phyloP scores from a whole-genome alignment of 92 coral and sea anemone genomes.

The Parazoanthus swiftii region DNA sequence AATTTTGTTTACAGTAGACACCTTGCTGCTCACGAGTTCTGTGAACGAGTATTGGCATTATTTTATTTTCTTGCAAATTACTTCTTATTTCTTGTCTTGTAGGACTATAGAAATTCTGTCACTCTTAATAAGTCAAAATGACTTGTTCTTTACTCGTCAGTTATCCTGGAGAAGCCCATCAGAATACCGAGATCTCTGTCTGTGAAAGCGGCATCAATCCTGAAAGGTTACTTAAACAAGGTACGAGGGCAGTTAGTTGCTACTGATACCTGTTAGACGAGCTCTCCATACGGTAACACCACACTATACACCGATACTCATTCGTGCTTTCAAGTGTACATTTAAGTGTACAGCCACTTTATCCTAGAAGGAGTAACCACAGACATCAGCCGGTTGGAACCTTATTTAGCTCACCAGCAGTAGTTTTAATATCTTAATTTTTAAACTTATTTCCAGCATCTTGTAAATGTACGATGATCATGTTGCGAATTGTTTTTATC shows the following conservation, averaged over 20 bases:
- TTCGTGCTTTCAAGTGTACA: too few species aligned
- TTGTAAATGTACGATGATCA: too few species aligned
- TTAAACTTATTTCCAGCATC: too few species aligned
- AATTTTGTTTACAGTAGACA: not conserved
- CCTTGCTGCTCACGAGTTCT: too few species aligned
- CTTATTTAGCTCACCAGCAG: too few species aligned
- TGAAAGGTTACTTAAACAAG: conserved; percentile 96
- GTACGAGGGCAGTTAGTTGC: conserved; percentile 38
- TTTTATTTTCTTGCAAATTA: not conserved
- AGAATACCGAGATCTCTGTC: conserved; percentile 98
- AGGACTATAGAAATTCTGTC: not conserved
- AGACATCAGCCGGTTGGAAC: not conserved
- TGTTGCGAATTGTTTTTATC: too few species aligned
- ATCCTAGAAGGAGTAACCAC: not conserved
- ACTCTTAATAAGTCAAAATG: not conserved
- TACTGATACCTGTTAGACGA: not conserved
- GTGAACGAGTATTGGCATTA: too few species aligned
- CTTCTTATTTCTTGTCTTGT: not conserved
- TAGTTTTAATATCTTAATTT: too few species aligned
- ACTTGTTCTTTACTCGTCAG: conserved; percentile 30
- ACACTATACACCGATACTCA: not conserved
- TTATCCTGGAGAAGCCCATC: conserved; percentile 96
- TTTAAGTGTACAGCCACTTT: not conserved
- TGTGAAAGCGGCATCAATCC: conserved; percentile 97
- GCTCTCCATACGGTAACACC: not conserved